Percentiles rank a stretch among this genome's conserved stretches.
Conservation (phyloP, 2,888 invertebrate genomes). For the Pterostichus madidus region DNA sequence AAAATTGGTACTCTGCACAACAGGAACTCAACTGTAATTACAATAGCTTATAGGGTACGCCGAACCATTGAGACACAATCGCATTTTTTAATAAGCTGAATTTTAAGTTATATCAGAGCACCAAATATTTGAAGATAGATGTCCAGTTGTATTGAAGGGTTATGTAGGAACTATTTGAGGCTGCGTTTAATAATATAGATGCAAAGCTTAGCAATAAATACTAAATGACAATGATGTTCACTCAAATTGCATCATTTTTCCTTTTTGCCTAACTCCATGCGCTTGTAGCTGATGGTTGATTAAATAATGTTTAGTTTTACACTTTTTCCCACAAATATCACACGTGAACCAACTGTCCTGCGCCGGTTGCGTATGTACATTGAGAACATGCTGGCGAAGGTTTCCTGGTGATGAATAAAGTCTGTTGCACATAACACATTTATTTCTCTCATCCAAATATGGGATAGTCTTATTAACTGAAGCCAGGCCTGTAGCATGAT, state of each 20-base stretch:
- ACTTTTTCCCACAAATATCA: constrained; percentile 86
- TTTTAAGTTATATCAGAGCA: too few relatives aligned
- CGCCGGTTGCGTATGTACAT: constrained; percentile 86
- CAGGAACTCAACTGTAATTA: too few relatives aligned
- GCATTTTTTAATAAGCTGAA: too few relatives aligned
- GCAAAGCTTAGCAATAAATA: constrained; percentile 23
- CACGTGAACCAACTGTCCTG: constrained; percentile 86
- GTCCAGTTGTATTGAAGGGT: neutral
- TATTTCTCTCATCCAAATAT: constrained; percentile 78
- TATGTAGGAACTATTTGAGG: constrained; percentile 51
- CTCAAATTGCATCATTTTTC: constrained; percentile 51
- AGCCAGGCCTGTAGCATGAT: constrained; percentile 51
- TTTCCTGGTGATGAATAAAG: constrained; percentile 87
- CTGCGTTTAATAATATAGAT: constrained; percentile 24
- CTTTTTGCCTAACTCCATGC: constrained; percentile 85
- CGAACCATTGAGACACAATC: too few relatives aligned
- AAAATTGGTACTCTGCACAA: too few relatives aligned
- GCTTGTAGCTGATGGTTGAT: constrained; percentile 88
- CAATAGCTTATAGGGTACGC: too few relatives aligned
- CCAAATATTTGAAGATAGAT: too few relatives aligned
- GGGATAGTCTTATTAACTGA: constrained; percentile 60
- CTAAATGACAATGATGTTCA: constrained; percentile 8
- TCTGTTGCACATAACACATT: constrained; percentile 86
- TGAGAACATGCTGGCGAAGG: constrained; percentile 87
- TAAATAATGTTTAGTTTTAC: constrained; percentile 88